Conservation (phyloP, 1,140 invertebrate species). For the Sarcophaga peregrina region DNA sequence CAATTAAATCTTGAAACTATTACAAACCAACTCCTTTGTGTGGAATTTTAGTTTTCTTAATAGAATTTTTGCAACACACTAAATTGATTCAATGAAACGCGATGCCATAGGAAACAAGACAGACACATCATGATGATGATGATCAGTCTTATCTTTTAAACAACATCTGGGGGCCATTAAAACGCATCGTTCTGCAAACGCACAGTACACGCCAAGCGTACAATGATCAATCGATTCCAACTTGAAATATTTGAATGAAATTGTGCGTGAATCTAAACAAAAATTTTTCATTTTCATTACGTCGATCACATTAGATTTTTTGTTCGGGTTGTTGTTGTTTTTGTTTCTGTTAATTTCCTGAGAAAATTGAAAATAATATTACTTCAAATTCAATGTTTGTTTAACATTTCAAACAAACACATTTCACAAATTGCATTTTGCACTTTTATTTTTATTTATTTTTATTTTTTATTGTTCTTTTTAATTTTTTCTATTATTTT, state of each 20-base stretch:
- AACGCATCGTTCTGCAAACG: conserved; percentile 7
- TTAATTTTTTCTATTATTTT: not conserved
- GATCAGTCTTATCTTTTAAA: not conserved
- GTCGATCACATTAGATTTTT: conserved; percentile 1
- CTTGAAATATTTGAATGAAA: not conserved
- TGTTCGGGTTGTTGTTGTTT: not conserved
- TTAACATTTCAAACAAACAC: conserved; percentile 14
- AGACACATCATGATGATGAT: not conserved
- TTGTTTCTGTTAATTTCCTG: too few species aligned
- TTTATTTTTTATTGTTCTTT: too few species aligned
- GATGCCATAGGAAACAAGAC: not conserved
- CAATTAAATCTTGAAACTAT: too few species aligned
- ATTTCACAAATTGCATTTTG: conserved; percentile 15
- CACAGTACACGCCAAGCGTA: conserved; percentile 13
- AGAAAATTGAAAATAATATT: not conserved
- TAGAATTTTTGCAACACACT: not conserved
- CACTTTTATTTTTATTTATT: not conserved
- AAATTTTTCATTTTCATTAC: not conserved
- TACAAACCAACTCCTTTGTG: too few species aligned
- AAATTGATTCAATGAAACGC: not conserved
- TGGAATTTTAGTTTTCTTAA: too few species aligned
- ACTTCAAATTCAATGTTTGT: conserved; percentile 12
- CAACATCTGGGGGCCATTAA: conserved; percentile 10
- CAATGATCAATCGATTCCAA: not conserved
- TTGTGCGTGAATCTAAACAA: conserved; percentile 3